These are phyloP conservation scores for Pelagia noctiluca DNA, from an alignment of 30 jellyfish, hydroid and myxozoan species.

Conservation along the genomic window DNA sequence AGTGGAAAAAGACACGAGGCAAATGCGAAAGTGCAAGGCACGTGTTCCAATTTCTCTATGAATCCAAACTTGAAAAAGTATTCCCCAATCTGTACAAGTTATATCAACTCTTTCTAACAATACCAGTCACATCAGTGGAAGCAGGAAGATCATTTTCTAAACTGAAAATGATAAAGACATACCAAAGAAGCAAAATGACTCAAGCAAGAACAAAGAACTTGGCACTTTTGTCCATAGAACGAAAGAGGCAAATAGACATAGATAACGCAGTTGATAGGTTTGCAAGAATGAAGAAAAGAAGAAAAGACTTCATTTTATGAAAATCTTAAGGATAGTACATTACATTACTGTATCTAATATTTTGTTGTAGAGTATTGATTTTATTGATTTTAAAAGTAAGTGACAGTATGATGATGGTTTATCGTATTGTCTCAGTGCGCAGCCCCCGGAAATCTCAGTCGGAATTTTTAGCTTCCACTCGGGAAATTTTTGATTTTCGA, in stretches of 20 bases:
- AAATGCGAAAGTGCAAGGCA: slow-evolving; percentile 3
- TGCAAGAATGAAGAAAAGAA: slow-evolving; percentile 21
- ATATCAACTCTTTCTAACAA: slow-evolving; percentile 25
- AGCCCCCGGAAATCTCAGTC: too few relatives aligned
- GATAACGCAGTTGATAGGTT: background rate
- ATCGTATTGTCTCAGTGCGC: too few relatives aligned
- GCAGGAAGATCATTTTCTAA: slow-evolving; percentile 11
- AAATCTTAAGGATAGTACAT: too few relatives aligned
- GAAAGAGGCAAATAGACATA: slow-evolving; percentile 2
- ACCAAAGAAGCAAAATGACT: slow-evolving; percentile 6
- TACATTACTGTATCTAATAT: too few relatives aligned
- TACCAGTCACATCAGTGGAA: slow-evolving; percentile 12
- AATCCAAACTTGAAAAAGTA: background rate
- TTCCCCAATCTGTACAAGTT: slow-evolving; percentile 12
- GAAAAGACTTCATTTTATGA: too few relatives aligned
- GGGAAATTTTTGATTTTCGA: too few relatives aligned
- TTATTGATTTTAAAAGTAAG: too few relatives aligned
- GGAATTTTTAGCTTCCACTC: too few relatives aligned
- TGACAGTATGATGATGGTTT: too few relatives aligned
- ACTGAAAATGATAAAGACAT: slow-evolving; percentile 10
- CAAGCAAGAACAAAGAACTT: slow-evolving; percentile 8
- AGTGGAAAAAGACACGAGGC: background rate
- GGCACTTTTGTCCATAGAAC: slow-evolving; percentile 5
- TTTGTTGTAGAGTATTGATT: too few relatives aligned
- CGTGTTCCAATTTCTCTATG: background rate